Base-by-base conservation (phyloP, 2,113 vertebrate genomes). In the Camelus dromedarius region DNA sequence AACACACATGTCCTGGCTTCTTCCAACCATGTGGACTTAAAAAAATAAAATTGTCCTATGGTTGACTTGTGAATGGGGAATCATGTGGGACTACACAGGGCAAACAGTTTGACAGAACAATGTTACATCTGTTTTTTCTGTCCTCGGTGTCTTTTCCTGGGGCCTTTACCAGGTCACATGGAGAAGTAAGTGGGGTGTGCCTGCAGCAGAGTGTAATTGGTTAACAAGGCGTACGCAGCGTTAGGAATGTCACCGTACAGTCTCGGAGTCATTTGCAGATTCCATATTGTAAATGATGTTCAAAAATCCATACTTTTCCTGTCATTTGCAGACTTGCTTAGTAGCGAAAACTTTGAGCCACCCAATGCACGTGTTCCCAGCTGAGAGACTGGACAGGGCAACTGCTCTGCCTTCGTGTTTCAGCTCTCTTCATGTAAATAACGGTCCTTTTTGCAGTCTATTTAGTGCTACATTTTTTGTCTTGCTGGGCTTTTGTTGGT, bases 11-110 rank as follows among this genome's bases (percentile, higher is more conserved):
- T 80, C n/a, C 66, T 73, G 70, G 56, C 96, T 76, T 50, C 93
- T 91, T 72, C 81, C 67, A 88, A 80, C 91, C 64, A 22, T 69
- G 46, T 83, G 70, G 56, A 30, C 66, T 48, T 66, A 4, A 38
- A 56, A 69, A 67, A 50, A 35, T 35, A 50, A 38, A 91, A 32
- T 9, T 72, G 76, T 62, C 70, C 80, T 46, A 32, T 48, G 80
- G 93, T 69, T 89, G 72, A 97, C 81, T 72, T 73, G 3, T 12
- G 20, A 95, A 69, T 67, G 82, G 77, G 42, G 81, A 77, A 86
- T 73, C 32, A 46, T 54, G 60, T 90, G 42, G 95, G 86, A 79
- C 13, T 7, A 38, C 11, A 54, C 50, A 82, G 32, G 87, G 30
- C 35, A 77, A 93, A 94, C 96, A 64, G 50, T 30, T 5, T 11